Base-by-base conservation (phyloP, 1,140 invertebrate species). In the Leptinotarsa lineolata region DNA sequence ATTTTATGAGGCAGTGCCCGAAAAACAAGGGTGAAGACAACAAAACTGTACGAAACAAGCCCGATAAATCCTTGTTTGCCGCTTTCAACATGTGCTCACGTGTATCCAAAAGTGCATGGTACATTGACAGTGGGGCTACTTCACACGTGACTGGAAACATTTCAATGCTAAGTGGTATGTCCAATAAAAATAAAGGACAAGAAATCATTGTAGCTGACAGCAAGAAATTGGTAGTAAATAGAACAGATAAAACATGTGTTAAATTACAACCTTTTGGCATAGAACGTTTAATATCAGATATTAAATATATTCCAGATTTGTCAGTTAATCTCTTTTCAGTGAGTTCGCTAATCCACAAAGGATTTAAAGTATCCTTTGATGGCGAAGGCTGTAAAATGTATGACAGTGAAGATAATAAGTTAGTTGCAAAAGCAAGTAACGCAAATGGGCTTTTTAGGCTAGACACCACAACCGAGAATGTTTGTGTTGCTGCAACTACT, bases 1-100 rank as follows among this genome's bases (percentile, higher is more conserved):
- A 79, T 67, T 79, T 72, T 60, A 78, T 63, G 68, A 76, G 70
- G 60, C n/a, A 78, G n/a, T 75, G 76, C 39, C 46, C 70, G 48
- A 39, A 70, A 70, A 66, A 54, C 13, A 58, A 16, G 54, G 65
- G 48, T n/a, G 21, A 30, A n/a, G 21, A 44, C 12, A 24, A 45
- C 5, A 72, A 67, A 30, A 11, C 21, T 30, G 16, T n/a, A 67
- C 12, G 66, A 30, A 66, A 66, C 30, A 44, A 72, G 21, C 15
- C 20, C 16, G 13, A 46, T 16, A 74, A 74, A 58, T 72, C 72
- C 4, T 39, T 74, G 44, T 54, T 54, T 68, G 15, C 64, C 24
- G 44, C 22, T 54, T 70, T 63, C 18, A 22, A 20, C 21, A 12
- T 65, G 39, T 24, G 59, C 13, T 30, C 30, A 30, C 6, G 30